Evolutionary conservation across 2,797 vertebrate genomes (phyloP).

Genomic region (Protosalanx chinensis): DNA sequence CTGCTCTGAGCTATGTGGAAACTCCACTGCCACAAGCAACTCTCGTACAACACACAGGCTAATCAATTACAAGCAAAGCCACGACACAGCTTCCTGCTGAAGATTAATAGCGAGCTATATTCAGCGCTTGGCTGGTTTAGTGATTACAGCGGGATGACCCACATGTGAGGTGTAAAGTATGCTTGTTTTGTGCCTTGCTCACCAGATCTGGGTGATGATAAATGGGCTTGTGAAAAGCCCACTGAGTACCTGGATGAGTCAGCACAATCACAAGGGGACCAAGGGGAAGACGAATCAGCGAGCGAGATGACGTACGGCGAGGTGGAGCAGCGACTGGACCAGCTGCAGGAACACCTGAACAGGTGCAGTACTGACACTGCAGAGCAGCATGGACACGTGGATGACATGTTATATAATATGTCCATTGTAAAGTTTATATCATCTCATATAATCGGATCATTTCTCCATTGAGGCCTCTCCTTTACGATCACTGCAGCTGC

Average conservation of each 20-base stretch:
- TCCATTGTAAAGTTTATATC: no score
- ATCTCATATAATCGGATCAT: no score
- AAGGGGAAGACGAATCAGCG: constrained; percentile 85
- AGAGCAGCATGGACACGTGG: no score
- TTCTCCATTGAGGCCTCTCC: no score
- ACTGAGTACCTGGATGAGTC: constrained; percentile 75
- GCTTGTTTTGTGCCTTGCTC: constrained; percentile 44
- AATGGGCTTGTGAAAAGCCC: constrained; percentile 80
- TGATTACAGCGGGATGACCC: constrained; percentile 64
- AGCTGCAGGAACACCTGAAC: constrained; percentile 96
- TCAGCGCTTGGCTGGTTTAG: constrained; percentile 39
- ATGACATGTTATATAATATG: no score
- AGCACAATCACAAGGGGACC: constrained; percentile 74
- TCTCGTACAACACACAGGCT: constrained; percentile 41
- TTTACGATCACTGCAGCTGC: neutral
- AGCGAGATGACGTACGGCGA: constrained; percentile 93
- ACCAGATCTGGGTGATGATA: constrained; percentile 77
- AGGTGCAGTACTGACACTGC: constrained; percentile 71
- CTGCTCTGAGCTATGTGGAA: constrained; percentile 9
- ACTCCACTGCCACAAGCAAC: constrained; percentile 44
- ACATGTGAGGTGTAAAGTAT: constrained; percentile 60
- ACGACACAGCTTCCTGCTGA: constrained; percentile 47
- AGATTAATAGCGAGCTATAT: constrained; percentile 72
- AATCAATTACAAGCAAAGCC: constrained; percentile 59
- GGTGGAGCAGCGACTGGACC: constrained; percentile 93